These are phyloP conservation scores for Drosophila sucinea DNA, from an alignment of 1,140 invertebrate species.

Conservation along the genomic window DNA sequence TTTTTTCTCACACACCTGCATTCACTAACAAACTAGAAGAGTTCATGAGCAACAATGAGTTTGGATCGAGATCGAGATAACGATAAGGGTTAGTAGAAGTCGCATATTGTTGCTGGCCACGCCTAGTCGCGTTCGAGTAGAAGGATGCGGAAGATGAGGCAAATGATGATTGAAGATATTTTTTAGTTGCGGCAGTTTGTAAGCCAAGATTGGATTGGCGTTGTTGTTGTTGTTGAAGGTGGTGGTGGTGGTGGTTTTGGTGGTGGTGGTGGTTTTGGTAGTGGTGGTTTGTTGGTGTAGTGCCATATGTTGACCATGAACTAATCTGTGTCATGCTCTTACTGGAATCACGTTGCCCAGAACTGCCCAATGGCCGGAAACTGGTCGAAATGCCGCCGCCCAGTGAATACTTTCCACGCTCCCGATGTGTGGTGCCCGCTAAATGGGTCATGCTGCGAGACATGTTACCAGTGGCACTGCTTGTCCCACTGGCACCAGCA, in stretches of 20 bases:
- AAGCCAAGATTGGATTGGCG: constrained; percentile 80
- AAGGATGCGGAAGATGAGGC: constrained; percentile 75
- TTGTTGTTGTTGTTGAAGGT: constrained; percentile 53
- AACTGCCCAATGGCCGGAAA: constrained; percentile 71
- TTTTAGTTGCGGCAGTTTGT: constrained; percentile 82
- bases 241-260: constrained; percentile 47
- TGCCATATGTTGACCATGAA: constrained; percentile 58
- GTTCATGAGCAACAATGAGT: constrained; percentile 83
- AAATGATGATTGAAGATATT: constrained; percentile 83
- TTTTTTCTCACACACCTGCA: constrained; percentile 80
- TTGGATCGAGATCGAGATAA: constrained; percentile 82
- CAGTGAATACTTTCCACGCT: constrained; percentile 71
- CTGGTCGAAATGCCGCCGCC: constrained; percentile 77
- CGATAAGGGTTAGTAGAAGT: constrained; percentile 80
- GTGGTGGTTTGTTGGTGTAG: constrained; percentile 37
- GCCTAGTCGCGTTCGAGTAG: constrained; percentile 65
- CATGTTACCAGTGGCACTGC: constrained; percentile 83
- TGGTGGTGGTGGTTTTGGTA: constrained; percentile 46
- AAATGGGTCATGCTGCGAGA: constrained; percentile 89
- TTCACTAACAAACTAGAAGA: constrained; percentile 83
- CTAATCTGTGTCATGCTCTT: constrained; percentile 82
- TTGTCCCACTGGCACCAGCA: constrained; percentile 50
- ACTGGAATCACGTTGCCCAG: constrained; percentile 72
- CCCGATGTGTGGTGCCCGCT: constrained; percentile 81
- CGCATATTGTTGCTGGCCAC: constrained; percentile 81